phyloP scores from a whole-genome alignment of 2,113 vertebrate genomes.

The Leptobrachium leishanense region DNA sequence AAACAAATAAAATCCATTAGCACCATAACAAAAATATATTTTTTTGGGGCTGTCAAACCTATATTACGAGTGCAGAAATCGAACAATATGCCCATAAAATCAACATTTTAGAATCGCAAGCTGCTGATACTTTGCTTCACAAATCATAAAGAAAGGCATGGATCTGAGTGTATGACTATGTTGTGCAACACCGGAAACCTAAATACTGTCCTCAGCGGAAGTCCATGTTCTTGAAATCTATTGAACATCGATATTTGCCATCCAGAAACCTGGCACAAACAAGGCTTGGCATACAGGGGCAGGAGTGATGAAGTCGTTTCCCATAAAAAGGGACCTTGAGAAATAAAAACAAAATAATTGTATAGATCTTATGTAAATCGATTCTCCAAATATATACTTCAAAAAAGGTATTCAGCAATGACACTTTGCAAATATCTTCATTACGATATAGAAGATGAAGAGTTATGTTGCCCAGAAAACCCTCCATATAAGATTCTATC shows the following conservation, averaged over 20 bases:
- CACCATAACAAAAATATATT: background rate
- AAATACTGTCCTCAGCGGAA: constrained; percentile 59
- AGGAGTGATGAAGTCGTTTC: constrained; percentile 81
- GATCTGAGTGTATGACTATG: background rate
- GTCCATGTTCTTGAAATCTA: constrained; percentile 78
- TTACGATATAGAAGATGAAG: no score
- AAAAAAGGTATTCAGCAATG: no score
- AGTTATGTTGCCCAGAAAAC: no score
- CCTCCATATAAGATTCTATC: no score
- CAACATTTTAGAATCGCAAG: background rate
- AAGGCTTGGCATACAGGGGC: constrained; percentile 81
- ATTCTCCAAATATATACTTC: no score
- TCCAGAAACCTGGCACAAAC: constrained; percentile 69
- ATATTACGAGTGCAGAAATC: constrained; percentile 17
- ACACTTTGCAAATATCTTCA: no score
- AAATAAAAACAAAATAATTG: background rate
- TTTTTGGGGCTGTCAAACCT: constrained; percentile 15
- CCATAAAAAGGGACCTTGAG: constrained; percentile 78
- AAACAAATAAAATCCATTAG: background rate
- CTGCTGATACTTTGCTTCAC: background rate
- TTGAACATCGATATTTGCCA: constrained; percentile 78
- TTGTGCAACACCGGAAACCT: background rate
- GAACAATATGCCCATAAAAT: background rate
- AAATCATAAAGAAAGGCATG: background rate
- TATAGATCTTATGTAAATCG: background rate